Conservation (phyloP, 64 coral and sea anemone genomes). For the Cladopsammia gracilis region DNA sequence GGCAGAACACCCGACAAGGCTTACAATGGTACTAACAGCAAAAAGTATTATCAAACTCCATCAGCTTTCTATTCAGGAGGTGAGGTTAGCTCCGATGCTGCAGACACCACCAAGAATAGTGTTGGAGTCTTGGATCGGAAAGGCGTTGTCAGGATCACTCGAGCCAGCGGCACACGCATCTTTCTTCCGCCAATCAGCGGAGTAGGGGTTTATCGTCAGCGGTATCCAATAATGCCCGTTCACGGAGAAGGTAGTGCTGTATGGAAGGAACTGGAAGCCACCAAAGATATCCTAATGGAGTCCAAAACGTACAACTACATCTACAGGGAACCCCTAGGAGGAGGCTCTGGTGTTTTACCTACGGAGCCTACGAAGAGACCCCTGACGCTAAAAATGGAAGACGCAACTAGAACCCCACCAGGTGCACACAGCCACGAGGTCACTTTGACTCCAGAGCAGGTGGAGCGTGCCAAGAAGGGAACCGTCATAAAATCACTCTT, state of each 20-base stretch:
- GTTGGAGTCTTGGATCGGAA: slow-evolving; percentile 85
- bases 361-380: neutral
- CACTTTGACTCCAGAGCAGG: slow-evolving; percentile 43
- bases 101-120: slow-evolving; percentile 82
- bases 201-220: slow-evolving; percentile 63
- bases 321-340: slow-evolving; percentile 24
- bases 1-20: slow-evolving; percentile 67
- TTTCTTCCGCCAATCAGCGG: slow-evolving; percentile 63
- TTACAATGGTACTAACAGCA: slow-evolving; percentile 86
- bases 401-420: neutral
- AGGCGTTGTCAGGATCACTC: slow-evolving; percentile 23
- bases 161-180: slow-evolving; percentile 73
- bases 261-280: slow-evolving; percentile 83
- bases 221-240: slow-evolving; percentile 80
- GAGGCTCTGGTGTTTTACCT: neutral
- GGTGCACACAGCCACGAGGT: slow-evolving; percentile 61
- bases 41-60: slow-evolving; percentile 85
- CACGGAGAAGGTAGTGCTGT: slow-evolving; percentile 76
- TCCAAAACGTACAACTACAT: slow-evolving; percentile 55
- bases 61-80: slow-evolving; percentile 77
- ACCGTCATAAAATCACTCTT: neutral
- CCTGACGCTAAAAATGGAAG: slow-evolving; percentile 5
- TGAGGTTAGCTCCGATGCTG: slow-evolving; percentile 78
- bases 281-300: slow-evolving; percentile 62
- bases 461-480: neutral